Evolutionary conservation across 2,888 invertebrate species (phyloP), one percentile per base, ranked within the genome.

Genomic region (Piscicola geometra): DNA sequence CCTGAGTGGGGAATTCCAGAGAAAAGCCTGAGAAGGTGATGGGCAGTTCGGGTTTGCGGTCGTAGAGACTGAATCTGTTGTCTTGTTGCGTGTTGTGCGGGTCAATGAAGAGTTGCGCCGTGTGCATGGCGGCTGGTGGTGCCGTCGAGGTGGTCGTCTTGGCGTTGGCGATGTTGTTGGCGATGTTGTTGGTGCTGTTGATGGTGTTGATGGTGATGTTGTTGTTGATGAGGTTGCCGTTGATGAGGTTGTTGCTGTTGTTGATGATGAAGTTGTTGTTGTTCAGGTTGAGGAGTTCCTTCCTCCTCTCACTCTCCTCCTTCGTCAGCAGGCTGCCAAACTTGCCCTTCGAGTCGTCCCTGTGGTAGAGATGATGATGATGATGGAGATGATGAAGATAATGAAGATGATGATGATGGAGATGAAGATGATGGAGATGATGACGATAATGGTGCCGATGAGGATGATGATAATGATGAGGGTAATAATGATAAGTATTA

Each of bases 11-110:
- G 30, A 50, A 73, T 36, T 73, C 73, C 35, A 73, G 33, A 0
- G 73, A 73, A 32, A 50, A 73, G 41, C 73, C 73, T n/a, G 73
- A 60, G 36, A 73, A 73, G 25, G 73, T 73, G 64, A 73, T 64
- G 5, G 73, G 73, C 18, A 73, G 21, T 33, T 73, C 73, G 12
- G 60, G 73, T 35, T 73, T 73, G n/a, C 73, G 47, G n/a, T 73
- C 73, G 21, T 73, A 73, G 15, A 36, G 25, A 33, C 56, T 64
- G 36, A 50, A 73, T 25, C 73, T n/a, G 3, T 73, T 56, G 32
- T 32, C 35, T 67, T 35, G 67, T 28, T 5, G 67, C 3, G 60
- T 56, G 25, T 9, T 56, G 60, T 56, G 9, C 3, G 60, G 60
- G 60, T 56, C 60, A 21, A 56, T 56, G 25, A 56, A 56, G 25